phyloP scores from a whole-genome alignment of 2,888 invertebrate genomes.

The Nezara viridula region DNA sequence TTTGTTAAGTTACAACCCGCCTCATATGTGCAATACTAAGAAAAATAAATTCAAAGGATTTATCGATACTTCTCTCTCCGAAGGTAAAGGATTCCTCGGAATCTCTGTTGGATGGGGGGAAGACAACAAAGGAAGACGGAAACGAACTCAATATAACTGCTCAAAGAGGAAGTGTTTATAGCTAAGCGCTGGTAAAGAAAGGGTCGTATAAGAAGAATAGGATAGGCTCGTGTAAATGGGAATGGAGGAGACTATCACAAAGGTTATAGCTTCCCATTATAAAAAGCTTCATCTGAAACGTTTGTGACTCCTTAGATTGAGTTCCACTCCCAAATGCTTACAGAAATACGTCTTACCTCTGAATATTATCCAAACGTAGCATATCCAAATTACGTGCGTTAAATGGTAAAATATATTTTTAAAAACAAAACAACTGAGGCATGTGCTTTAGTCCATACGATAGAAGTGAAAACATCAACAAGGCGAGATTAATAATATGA shows the following conservation, averaged over 20 bases:
- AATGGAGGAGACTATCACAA: neutral
- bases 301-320: neutral
- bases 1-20: too few species aligned
- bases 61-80: neutral
- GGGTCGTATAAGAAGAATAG: neutral
- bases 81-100: neutral
- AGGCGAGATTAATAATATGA: too few species aligned
- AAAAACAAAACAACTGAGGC: too few species aligned
- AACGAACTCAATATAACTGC: conserved; percentile 18
- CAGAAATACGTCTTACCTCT: too few species aligned
- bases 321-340: too few species aligned
- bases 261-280: neutral
- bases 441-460: too few species aligned
- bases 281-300: neutral
- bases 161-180: neutral
- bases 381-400: too few species aligned
- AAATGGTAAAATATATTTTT: too few species aligned
- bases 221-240: neutral
- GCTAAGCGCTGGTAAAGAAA: neutral
- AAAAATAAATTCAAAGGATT: neutral
- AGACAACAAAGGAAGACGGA: neutral
- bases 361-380: too few species aligned
- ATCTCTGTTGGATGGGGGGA: neutral
- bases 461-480: too few species aligned
- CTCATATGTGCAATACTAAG: neutral